These are phyloP conservation scores for Drepana falcataria DNA, from an alignment of 2,888 invertebrate species.

Conservation along the genomic window DNA sequence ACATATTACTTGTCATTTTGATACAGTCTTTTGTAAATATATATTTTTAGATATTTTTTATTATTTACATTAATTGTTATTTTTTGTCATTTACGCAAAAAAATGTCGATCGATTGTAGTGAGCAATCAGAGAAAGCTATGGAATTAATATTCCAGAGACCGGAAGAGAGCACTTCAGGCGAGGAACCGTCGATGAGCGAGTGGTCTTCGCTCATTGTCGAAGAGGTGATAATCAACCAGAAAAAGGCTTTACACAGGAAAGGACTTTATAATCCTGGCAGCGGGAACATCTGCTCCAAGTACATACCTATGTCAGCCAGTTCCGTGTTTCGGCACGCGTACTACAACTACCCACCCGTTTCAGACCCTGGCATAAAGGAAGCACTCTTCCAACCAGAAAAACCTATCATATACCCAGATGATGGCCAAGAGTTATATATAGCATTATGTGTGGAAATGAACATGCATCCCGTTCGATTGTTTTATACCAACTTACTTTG, in stretches of 20 bases:
- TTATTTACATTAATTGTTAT: slow-evolving; percentile 1
- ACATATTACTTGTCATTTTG: too few relatives aligned
- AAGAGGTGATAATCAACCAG: slow-evolving; percentile 17
- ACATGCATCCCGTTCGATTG: slow-evolving; percentile 26
- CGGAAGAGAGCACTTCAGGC: slow-evolving; percentile 14
- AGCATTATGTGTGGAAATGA: slow-evolving; percentile 35
- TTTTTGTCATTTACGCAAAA: not conserved
- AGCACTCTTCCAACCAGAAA: slow-evolving; percentile 26
- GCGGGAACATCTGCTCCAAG: slow-evolving; percentile 34
- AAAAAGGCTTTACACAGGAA: slow-evolving; percentile 20
- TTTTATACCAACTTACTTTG: slow-evolving; percentile 31
- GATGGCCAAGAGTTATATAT: slow-evolving; percentile 41
- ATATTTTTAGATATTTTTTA: not conserved
- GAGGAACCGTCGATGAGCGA: slow-evolving; percentile 31
- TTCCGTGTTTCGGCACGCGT: slow-evolving; percentile 24
- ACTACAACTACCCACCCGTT: slow-evolving; percentile 36
- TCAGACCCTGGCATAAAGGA: slow-evolving; percentile 38
- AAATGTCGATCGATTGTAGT: not conserved
- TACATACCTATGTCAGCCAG: slow-evolving; percentile 34
- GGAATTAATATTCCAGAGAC: not conserved
- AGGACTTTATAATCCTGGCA: slow-evolving; percentile 31
- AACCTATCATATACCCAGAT: slow-evolving; percentile 22
- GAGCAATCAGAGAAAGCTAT: not conserved
- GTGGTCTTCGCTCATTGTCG: slow-evolving; percentile 34
- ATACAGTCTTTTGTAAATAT: too few relatives aligned